Percentiles rank a stretch among this genome's conserved stretches.
These are phyloP conservation scores for Neopipo cinnamomea DNA, from an alignment of 2,113 vertebrate genomes.

Conservation along the genomic window DNA sequence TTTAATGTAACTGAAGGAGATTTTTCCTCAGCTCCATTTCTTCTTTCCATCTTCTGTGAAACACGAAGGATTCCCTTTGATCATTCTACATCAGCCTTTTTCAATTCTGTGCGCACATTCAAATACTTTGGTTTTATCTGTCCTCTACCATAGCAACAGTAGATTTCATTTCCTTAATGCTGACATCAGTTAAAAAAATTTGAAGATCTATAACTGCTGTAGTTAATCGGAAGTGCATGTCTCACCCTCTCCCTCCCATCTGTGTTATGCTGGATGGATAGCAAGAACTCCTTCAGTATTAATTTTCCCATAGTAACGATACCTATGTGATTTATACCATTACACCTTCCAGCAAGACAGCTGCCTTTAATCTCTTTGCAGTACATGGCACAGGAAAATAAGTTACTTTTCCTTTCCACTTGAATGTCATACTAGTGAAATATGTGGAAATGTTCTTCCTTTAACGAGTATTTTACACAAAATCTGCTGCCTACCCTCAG, in stretches of 20 bases:
- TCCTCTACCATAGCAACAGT: not conserved
- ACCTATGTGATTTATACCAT: not conserved
- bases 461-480: not conserved
- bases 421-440: not conserved
- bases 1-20: not conserved
- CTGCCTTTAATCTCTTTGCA: not conserved
- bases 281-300: not conserved
- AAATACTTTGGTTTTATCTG: not conserved
- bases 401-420: not conserved
- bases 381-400: not conserved
- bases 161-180: not conserved
- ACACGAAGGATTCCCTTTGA: conserved; percentile 40
- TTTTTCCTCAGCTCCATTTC: not conserved
- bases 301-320: not conserved
- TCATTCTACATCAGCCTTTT: not conserved
- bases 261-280: not conserved
- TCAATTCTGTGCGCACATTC: not conserved
- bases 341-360: not conserved
- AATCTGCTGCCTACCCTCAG: not conserved
- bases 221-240: not conserved
- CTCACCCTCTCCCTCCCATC: not conserved
- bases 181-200: conserved; percentile 16
- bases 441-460: not conserved
- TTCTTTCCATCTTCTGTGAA: not conserved
- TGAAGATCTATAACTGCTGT: not conserved